phyloP scores from a whole-genome alignment of 2,797 vertebrate genomes.

The Eleutherodactylus coqui region DNA sequence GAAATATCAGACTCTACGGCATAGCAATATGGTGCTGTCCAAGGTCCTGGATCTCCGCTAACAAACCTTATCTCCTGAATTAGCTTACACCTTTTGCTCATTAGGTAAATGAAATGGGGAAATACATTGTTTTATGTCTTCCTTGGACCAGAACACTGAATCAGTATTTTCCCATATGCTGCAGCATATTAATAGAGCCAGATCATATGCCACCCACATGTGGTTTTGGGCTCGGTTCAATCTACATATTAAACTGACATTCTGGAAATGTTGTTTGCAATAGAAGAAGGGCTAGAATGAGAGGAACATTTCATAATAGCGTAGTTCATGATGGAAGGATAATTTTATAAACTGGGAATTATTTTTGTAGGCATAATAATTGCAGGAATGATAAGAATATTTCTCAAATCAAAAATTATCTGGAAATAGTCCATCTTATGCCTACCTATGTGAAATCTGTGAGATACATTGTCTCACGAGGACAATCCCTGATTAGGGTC shows the following conservation, averaged over 20 bases:
- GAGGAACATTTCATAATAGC: no score
- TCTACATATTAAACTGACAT: neutral
- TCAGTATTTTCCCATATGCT: conserved; percentile 41
- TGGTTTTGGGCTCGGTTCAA: conserved; percentile 29
- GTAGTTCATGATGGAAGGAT: neutral
- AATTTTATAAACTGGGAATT: neutral
- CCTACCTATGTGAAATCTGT: neutral
- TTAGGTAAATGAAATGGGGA: conserved; percentile 1
- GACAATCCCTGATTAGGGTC: neutral
- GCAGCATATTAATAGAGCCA: conserved; percentile 9
- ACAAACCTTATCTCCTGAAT: neutral
- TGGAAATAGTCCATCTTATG: neutral
- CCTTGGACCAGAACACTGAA: conserved; percentile 1
- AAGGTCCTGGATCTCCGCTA: neutral
- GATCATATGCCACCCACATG: conserved; percentile 41
- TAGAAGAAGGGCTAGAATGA: neutral
- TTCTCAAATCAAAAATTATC: neutral
- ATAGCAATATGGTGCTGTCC: neutral
- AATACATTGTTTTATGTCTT: neutral
- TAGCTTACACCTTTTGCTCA: conserved; percentile 15
- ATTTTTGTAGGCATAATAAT: no score
- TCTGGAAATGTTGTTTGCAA: neutral
- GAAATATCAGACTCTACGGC: neutral
- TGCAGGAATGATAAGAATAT: neutral
- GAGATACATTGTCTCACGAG: neutral